These are phyloP conservation scores for Sorex maritimensis DNA, from an alignment of 2,797 vertebrate species.

Conservation along the genomic window DNA sequence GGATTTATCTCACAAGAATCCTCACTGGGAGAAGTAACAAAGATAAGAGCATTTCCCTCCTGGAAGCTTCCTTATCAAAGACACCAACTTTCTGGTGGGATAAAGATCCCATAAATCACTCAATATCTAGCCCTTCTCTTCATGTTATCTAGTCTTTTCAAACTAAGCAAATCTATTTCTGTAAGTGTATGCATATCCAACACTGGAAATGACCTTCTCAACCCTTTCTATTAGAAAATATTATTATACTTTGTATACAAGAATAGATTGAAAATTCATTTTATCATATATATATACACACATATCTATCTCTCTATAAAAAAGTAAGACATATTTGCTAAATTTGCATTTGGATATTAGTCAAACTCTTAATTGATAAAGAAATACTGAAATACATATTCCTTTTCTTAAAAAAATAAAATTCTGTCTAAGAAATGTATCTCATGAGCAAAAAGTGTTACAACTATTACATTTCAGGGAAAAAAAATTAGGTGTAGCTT, in stretches of 20 bases:
- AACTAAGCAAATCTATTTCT: too few relatives aligned
- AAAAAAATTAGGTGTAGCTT: background rate
- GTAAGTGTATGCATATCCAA: too few relatives aligned
- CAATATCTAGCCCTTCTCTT: too few relatives aligned
- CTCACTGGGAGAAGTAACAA: too few relatives aligned
- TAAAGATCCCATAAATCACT: too few relatives aligned
- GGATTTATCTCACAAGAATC: too few relatives aligned
- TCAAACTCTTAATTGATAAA: slow-evolving; percentile 24
- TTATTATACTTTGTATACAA: background rate
- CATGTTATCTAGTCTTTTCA: too few relatives aligned
- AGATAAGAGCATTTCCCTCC: too few relatives aligned
- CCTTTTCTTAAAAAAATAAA: background rate
- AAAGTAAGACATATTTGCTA: slow-evolving; percentile 16
- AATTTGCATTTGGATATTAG: background rate
- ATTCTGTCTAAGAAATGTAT: background rate
- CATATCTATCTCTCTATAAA: background rate
- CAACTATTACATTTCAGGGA: background rate
- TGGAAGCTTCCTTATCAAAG: too few relatives aligned
- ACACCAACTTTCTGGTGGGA: too few relatives aligned
- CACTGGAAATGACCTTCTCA: background rate
- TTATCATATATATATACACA: background rate
- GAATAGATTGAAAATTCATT: background rate
- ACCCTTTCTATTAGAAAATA: background rate
- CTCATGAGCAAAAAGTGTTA: background rate
- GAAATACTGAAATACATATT: background rate